Base-by-base conservation (phyloP, 2,888 invertebrate genomes). In the Leptinotarsa rubiginosa region DNA sequence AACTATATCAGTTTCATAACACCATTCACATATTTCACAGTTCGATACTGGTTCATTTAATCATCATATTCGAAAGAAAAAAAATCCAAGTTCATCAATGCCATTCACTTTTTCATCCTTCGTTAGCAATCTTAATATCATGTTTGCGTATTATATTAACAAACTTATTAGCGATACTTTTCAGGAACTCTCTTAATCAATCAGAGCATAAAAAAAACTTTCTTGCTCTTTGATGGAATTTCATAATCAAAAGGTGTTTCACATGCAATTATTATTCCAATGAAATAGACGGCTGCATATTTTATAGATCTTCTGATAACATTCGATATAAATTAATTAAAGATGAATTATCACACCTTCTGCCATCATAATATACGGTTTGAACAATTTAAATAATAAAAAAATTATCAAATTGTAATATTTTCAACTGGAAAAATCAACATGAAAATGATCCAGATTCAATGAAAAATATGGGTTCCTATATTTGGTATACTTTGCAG, bases 201-300 rank as follows among this genome's bases (percentile, higher is more conserved):
- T 75, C 69, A 77, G 77, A 71, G 77, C 77, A 65, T 47, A 70
- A 76, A 71, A 69, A 73, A 73, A 72, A 75, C 77, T 77, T 77
- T 77, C 77, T 71, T 72, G 75, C 49, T 69, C 50, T 64, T 68
- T 64, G 62, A 65, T 64, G 68, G 56, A 69, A 75, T 77, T 75
- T 73, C 73, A 71, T 77, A 77, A 77, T 71, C 56, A 67, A 47
- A 47, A 47, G 22, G 64, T 67, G 41, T 70, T 41, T 75, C 73
- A 47, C 66, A 52, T n/a, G 71, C 66, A 75, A 69, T 73, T n/a
- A 62, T 41, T 62, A 62, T 25, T 62, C 31, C 62, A 62, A 62
- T 41, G 62, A 62, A 62, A 62, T 62, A 15, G 25, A 7, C 25
- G 31, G 62, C 31, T 31, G 25, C 31, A 62, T 41, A 41, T 62